phyloP scores from a whole-genome alignment of 2,113 vertebrate species.

The Muntiacus reevesi region DNA sequence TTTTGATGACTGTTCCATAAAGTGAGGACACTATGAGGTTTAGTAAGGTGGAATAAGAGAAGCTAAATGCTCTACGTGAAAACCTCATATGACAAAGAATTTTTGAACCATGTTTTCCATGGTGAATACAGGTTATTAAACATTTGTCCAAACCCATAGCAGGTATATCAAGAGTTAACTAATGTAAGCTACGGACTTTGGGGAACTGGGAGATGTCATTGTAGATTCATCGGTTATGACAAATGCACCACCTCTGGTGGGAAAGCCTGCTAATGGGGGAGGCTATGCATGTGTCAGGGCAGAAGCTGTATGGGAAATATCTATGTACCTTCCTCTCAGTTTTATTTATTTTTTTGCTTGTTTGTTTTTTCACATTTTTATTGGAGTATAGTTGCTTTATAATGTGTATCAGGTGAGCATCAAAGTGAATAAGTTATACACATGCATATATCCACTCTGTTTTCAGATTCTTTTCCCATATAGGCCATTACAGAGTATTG shows the following conservation, averaged over 20 bases:
- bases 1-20: neutral
- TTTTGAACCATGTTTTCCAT: neutral
- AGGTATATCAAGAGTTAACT: neutral
- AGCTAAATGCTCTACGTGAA: neutral
- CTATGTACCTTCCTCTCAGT: neutral
- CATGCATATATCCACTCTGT: neutral
- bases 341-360: neutral
- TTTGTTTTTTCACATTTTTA: neutral
- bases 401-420: neutral
- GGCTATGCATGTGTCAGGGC: too few species aligned
- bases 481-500: neutral
- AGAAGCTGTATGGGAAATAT: neutral
- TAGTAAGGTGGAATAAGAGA: neutral
- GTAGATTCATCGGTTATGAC: neutral
- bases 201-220: neutral
- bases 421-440: neutral
- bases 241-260: neutral
- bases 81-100: neutral
- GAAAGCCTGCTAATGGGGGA: neutral
- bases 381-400: neutral
- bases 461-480: neutral
- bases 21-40: neutral
- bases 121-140: neutral
- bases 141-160: neutral
- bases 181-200: neutral